Conservation (phyloP, 2,113 vertebrate species). For the Ailurus styani region DNA sequence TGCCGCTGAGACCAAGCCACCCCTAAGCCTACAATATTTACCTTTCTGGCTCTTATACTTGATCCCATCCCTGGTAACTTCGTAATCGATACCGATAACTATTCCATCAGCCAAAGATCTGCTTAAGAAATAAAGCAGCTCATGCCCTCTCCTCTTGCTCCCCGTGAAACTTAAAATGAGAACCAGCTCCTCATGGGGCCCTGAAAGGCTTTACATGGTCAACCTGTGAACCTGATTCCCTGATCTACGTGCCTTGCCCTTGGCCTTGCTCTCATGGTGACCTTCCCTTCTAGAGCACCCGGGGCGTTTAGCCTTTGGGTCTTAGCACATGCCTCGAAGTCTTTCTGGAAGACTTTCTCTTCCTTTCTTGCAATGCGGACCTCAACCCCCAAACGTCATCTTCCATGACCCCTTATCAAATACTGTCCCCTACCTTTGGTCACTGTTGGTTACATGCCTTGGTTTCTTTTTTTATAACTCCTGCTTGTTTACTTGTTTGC, state of each 20-base stretch:
- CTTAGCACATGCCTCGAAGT: not conserved
- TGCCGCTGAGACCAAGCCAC: not conserved
- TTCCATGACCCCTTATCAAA: not conserved
- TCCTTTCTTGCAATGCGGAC: not conserved
- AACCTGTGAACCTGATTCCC: accelerated
- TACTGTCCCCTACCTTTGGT: not conserved
- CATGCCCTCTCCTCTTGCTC: not conserved
- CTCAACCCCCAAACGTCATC: not conserved
- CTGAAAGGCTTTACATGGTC: accelerated
- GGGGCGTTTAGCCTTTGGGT: accelerated
- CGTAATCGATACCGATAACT: not conserved
- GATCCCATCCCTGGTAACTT: not conserved
- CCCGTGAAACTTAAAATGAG: not conserved
- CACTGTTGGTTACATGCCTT: not conserved
- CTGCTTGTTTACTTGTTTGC: not conserved
- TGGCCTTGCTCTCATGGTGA: accelerated
- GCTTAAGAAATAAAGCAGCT: not conserved
- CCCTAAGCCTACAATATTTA: not conserved
- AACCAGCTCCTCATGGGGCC: not conserved
- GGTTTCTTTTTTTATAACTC: not conserved
- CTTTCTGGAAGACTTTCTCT: not conserved
- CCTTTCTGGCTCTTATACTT: not conserved
- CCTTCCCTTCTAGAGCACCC: not conserved
- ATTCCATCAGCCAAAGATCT: not conserved
- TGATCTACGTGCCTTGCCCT: not conserved